Base-by-base conservation (phyloP, 2,797 vertebrate genomes). In the Peromyscus attwateri region DNA sequence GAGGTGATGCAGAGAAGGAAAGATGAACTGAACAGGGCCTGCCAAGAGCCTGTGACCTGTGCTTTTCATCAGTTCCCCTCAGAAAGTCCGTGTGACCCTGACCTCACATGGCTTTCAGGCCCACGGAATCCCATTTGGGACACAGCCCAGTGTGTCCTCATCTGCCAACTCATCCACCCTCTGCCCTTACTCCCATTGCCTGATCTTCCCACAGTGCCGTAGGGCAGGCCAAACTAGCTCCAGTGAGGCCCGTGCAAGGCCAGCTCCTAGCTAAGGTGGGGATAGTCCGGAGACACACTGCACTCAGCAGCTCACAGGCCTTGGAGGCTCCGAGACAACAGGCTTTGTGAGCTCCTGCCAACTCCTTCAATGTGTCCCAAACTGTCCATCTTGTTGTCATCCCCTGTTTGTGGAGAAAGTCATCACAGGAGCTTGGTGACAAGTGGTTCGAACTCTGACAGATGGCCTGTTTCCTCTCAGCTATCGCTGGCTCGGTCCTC, bases 391-490 rank as follows among this genome's bases (percentile, higher is more conserved):
- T 97, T 97, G 97, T 93, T 90, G 73, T 95, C 84, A 27, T 91
- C 97, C 94, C 93, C 79, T 92, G 77, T 62, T 7, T 96, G 87
- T 95, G 93, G 95, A 90, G 94, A 96, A 84, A 98, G 93, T 82
- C 57, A 37, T 98, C 95, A 94, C 89, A 96, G 96, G 81, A 31
- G 96, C 97, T 92, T 97, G 40, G 43, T 97, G 95, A 93, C 96
- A 91, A 89, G 96, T 89, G 92, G 94, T 95, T 98, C 97, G 97
- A 96, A 12, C 34, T 92, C 88, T 95, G 95, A 95, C 21, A 0
- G 57, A 62, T 96, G 88, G 82, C 94, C 81, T 94, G 83, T 97
- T 97, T 98, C 97, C 97, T 98, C 94, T 97, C 89, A 80, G 92
- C 77, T 83, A 34, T 19, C 29, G 68, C 77, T 97, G 93, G 96